phyloP scores from a whole-genome alignment of 2,797 vertebrate genomes.

The Trichosurus vulpecula region DNA sequence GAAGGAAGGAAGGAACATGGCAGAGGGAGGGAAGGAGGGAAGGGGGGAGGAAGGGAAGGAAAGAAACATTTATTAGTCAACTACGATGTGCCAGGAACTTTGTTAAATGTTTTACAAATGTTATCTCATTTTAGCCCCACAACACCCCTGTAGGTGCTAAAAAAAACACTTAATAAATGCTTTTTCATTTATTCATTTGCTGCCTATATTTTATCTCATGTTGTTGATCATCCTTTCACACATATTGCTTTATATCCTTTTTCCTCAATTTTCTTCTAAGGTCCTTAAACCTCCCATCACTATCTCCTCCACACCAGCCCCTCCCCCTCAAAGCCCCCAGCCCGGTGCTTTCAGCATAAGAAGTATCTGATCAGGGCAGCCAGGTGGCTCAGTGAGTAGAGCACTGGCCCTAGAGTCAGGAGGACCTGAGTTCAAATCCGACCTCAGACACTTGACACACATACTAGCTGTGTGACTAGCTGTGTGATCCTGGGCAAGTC shows the following conservation, averaged over 20 bases:
- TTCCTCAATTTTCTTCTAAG: neutral
- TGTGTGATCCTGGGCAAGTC: too few relatives aligned
- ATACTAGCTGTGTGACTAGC: too few relatives aligned
- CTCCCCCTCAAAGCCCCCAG: neutral
- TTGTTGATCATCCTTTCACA: neutral
- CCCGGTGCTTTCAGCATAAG: too few relatives aligned
- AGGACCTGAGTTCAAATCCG: too few relatives aligned
- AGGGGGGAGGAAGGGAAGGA: neutral
- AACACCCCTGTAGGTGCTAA: neutral
- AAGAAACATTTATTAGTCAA: neutral
- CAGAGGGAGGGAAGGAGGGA: too few relatives aligned
- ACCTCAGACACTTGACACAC: too few relatives aligned
- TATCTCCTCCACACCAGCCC: neutral
- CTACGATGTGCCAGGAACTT: too few relatives aligned
- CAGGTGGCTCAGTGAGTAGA: too few relatives aligned
- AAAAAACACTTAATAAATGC: neutral
- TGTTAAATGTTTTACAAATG: too few relatives aligned
- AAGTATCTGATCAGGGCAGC: too few relatives aligned
- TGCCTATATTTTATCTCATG: neutral
- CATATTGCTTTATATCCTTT: neutral
- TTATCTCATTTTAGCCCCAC: neutral
- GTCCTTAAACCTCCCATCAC: neutral
- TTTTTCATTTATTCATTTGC: neutral
- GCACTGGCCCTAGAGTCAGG: too few relatives aligned
- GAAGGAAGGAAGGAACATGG: constrained; percentile 7